Base-by-base conservation (phyloP, 2,797 vertebrate genomes). In the Lepilemur septentrionalis region DNA sequence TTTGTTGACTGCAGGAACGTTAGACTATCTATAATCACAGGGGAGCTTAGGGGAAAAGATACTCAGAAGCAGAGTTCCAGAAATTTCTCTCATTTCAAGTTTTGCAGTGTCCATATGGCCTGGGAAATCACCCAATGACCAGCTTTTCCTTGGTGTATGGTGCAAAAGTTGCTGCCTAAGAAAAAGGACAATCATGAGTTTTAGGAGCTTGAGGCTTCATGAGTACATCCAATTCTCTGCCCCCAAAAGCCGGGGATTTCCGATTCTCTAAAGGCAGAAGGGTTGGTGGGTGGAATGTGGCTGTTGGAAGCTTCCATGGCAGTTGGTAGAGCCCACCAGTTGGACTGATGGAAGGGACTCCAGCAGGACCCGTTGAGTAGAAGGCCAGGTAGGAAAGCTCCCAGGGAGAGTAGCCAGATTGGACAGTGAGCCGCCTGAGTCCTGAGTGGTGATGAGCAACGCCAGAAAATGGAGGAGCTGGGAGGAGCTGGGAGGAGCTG, bases 311-410 rank as follows among this genome's bases (percentile, higher is more conserved):
- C 65, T 93, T 97, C 97, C 22, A 2, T 10, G 79, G 75, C 96
- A 96, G 89, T 96, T 97, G 93, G 70, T 83, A n/a, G 91, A 81
- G 59, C 46, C 15, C 15, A n/a, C 25, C 90, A 69, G 92, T 89
- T 63, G 78, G 41, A 80, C 80, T 1, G n/a, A 59, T 59, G 13
- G 23, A 57, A 96, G 48, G 70, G 75, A 89, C 67, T 38, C 23
- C 75, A 84, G 69, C 3, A 41, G 52, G 75, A 80, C 22, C 1
- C 67, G 59, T 1, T 69, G 69, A 89, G 43, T 63, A 92, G 73
- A 81, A 95, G 55, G 3, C 43, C 87, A 96, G 93, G 92, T 95
- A 97, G 46, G 97, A 82, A 83, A 94, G 35, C 43, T 41, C 52
- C 69, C 43, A 7, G 35, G n/a, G 20, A 81, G n/a, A 57, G 43